Base-by-base conservation (phyloP, 2,888 invertebrate genomes). In the Caradrina clavipalpis region DNA sequence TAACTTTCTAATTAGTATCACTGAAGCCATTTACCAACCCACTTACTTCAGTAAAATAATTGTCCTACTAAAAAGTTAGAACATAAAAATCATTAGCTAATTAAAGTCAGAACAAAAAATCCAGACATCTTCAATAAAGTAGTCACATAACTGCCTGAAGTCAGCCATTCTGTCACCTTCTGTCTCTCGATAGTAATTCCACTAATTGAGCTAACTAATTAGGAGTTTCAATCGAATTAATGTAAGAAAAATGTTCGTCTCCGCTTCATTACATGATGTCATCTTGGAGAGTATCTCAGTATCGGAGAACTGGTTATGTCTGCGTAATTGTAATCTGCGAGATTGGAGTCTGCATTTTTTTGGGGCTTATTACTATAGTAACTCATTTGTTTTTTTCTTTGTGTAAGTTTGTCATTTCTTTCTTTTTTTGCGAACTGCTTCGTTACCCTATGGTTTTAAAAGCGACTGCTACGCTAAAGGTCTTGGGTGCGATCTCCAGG, bases 171-270 rank as follows among this genome's bases (percentile, higher is more conserved):
- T 69, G 76, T 80, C 77, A 83, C 80, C 77, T 86, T 73, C 73
- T 65, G 55, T 62, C 58, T 56, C 31, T 70, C 54, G 71, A 75
- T 78, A 82, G 84, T 90, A 90, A 91, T 92, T 91, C 88, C 86
- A 80, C 86, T 91, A 92, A 92, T 91, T 91, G 87, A 71, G 78
- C 86, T 69, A 60, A 69, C 82, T 90, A 89, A 91, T 92, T 90
- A 88, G 76, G 80, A 82, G 80, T 83, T 86, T 79, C 80, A 84
- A 87, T 88, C 78, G 79, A 81, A 88, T 86, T 87, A 85, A 87
- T 81, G 64, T 82, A 84, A 82, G 58, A 85, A 81, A 84, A 82
- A 83, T 80, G 69, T 83, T 80, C 75, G 64, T 64, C 67, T 80
- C 73, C 75, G 69, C 75, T 81, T 81, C 76, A 81, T 82, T 82